phyloP scores from a whole-genome alignment of 1,140 invertebrate genomes.

The Augochlora pura region DNA sequence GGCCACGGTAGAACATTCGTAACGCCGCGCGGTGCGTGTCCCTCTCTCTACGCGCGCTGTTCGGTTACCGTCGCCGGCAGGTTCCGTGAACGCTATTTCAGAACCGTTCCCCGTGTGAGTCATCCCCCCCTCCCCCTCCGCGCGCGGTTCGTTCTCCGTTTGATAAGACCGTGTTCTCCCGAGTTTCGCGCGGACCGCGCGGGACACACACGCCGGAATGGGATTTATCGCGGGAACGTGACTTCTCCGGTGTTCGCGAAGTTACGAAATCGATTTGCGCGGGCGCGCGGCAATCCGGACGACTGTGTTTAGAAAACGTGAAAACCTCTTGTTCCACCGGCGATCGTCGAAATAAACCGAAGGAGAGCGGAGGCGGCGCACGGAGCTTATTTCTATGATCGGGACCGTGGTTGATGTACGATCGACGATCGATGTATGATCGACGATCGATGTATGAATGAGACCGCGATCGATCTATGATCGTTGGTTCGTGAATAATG shows the following conservation, averaged over 20 bases:
- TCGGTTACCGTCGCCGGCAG: not conserved
- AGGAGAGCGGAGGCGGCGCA: too few relatives aligned
- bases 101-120: not conserved
- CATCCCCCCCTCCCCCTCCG: too few relatives aligned
- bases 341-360: not conserved
- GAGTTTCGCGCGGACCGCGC: not conserved
- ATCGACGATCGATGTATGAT: too few relatives aligned
- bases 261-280: not conserved
- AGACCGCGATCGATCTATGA: too few relatives aligned
- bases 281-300: not conserved
- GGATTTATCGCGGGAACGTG: not conserved
- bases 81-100: constrained; percentile 5
- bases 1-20: not conserved
- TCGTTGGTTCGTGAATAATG: too few relatives aligned
- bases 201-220: not conserved
- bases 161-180: constrained; percentile 6
- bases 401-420: too few relatives aligned
- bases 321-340: not conserved
- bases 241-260: not conserved
- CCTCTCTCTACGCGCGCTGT: too few relatives aligned
- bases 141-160: not conserved
- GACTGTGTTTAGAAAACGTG: not conserved
- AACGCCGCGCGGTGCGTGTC: not conserved
- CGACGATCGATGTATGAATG: too few relatives aligned
- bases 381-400: too few relatives aligned